These are phyloP conservation scores for Actenoides lindsayi DNA, from an alignment of 2,113 vertebrate species.

Conservation along the genomic window DNA sequence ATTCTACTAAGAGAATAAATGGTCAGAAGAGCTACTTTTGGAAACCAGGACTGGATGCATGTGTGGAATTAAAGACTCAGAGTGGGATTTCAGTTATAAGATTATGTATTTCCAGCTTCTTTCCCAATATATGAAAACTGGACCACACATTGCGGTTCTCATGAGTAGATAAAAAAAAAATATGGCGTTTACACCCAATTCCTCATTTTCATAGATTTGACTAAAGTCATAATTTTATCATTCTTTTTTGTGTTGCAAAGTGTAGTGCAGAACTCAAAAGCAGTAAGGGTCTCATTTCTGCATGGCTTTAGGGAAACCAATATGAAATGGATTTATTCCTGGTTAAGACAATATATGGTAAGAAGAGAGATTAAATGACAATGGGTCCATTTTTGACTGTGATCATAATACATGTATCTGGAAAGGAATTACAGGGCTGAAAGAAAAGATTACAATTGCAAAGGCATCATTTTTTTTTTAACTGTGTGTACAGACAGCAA, in stretches of 20 bases:
- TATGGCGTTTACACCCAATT: accelerated
- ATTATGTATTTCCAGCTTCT: neutral
- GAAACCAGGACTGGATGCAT: neutral
- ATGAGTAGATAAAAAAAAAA: neutral
- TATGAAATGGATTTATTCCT: neutral
- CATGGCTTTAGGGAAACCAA: neutral
- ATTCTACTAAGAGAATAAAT: neutral
- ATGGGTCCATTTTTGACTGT: neutral
- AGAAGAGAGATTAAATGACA: slow-evolving; percentile 10
- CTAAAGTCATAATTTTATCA: neutral
- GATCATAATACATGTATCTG: neutral
- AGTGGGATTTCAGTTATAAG: neutral
- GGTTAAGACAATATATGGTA: neutral
- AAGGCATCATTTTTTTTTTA: neutral
- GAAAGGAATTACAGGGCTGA: neutral
- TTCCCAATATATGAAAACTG: neutral
- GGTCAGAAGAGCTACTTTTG: neutral
- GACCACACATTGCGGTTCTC: neutral
- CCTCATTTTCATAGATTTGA: neutral
- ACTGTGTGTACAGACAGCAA: neutral
- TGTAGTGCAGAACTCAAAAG: neutral
- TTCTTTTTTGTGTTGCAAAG: neutral
- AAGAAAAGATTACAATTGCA: slow-evolving; percentile 2
- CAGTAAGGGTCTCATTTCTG: neutral
- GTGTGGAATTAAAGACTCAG: neutral